A percentile compares a stretch with the other conserved stretches of the same genome.
Conservation (phyloP, 2,797 vertebrate genomes). For the Rhabdophis nuchalis region DNA sequence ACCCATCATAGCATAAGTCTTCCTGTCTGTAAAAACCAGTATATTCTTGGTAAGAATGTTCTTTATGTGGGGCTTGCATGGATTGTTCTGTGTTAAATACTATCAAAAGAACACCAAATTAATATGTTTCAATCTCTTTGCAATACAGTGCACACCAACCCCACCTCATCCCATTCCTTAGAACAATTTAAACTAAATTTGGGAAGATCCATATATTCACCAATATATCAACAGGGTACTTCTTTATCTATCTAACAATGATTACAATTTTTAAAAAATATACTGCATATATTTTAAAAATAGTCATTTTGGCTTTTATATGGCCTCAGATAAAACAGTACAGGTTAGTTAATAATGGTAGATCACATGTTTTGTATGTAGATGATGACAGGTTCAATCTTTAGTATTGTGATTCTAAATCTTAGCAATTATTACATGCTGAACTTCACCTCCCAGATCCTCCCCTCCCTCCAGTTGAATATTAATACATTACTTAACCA, state of each 20-base stretch:
- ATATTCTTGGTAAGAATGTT: background rate
- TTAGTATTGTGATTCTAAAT: background rate
- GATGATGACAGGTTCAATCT: background rate
- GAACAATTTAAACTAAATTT: background rate
- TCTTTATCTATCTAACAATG: background rate
- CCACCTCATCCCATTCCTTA: background rate
- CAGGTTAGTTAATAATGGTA: background rate
- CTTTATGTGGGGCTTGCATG: constrained; percentile 1
- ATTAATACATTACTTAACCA: no score
- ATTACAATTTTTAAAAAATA: background rate
- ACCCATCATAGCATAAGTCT: constrained; percentile 1
- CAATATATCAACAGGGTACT: background rate
- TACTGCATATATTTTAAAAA: background rate
- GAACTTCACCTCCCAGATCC: background rate
- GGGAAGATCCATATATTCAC: background rate
- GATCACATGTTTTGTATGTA: background rate
- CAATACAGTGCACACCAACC: accelerated
- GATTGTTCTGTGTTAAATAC: constrained; percentile 5
- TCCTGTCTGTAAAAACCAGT: background rate
- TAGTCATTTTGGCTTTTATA: background rate
- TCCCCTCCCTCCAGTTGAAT: background rate
- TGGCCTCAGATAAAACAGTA: background rate
- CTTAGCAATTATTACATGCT: background rate
- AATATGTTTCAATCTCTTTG: background rate
- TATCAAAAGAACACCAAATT: constrained; percentile 13